Evolutionary conservation across 1,140 invertebrate species (phyloP), one percentile per base, ranked within the genome.

Genomic region (Euura lappo): DNA sequence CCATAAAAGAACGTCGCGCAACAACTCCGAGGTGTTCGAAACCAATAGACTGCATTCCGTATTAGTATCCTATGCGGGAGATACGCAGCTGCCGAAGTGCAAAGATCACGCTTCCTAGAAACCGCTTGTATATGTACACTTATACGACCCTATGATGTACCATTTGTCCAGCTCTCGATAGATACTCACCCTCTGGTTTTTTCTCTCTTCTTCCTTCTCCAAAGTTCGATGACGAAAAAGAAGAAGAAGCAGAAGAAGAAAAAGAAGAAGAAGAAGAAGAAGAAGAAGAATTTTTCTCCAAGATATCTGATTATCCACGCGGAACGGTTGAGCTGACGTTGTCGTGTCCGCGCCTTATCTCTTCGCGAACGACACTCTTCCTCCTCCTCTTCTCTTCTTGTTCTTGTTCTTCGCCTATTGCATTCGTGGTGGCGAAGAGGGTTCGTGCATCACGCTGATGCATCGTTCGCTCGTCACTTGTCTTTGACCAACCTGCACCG

Each of bases 21-120:
- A 28, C 28, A 28, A 28, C 7, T 51, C 47, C 47, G 11, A 51
- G 47, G 47, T 51, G 47, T 51, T 28, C 47, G 11, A n/a, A 51
- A n/a, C 47, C 47, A 51, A 51, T 51, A 51, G 47, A n/a, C 28
- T 28, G 28, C 47, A 51, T 51, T 51, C 47, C 47, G 28, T n/a
- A 7, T 28, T 28, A 28, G 28, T 28, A 28, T 28, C 28, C 28
- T 28, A 28, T 28, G 28, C 47, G 47, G 11, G 47, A 8, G 47
- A 2, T 51, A n/a, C n/a, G 44, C 68, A 70, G 68, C 68, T n/a
- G 45, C 68, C 45, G n/a, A 70, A 46, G 68, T 46, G 45, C 68
- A 44, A 70, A 44, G 45, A 70, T 70, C 68, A 70, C 68, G 43
- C 68, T 70, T 70, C 68, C 45, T 8, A 70, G 68, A 70, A 70